Evolutionary conservation across 2,888 invertebrate species (phyloP), one percentile per base, ranked within the genome.

Genomic region (Aricia artaxerxes): DNA sequence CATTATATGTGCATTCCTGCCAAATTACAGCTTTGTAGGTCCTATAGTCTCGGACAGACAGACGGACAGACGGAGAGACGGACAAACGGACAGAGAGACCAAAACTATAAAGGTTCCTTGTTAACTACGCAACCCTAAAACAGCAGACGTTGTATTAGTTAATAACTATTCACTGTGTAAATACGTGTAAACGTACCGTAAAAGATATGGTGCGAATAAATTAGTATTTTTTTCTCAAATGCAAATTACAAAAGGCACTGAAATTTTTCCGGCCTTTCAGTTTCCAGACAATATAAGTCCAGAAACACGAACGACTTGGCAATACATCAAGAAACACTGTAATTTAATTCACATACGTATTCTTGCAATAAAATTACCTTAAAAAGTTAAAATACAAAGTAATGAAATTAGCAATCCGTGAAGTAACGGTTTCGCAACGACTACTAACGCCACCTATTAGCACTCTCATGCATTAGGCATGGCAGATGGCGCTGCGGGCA

Each of bases 371-470:
- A 31, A 31, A 64, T 64, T 64, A 64, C 64, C 64, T 31, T n/a
- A 73, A 40, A 73, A 73, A 57, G 57, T 53, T 44, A 73, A 73
- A 44, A 73, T 44, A 73, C 40, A 16, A 44, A n/a, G 61, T 76
- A 69, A 44, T 79, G 69, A 44, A 53, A 77, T 77, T 49, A 38
- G 2, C 69, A 78, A 60, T 61, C 35, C 44, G 2, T 9, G 73
- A 73, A 75, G n/a, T 89, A 83, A 80, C 81, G 44, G 79, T 83
- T 92, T 92, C 90, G 91, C 92, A 91, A 90, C 90, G 90, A 80
- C 80, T 49, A 88, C 90, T 91, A 92, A 85, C 90, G 93, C 92
- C 92, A 92, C 91, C 92, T 93, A 89, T 87, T 84, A 86, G 83
- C 85, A 83, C 81, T 79, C 85, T 88, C 89, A 92, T 93, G 92